Evolutionary conservation across 2,797 vertebrate species (phyloP).

Genomic region (Epinephelus coioides): DNA sequence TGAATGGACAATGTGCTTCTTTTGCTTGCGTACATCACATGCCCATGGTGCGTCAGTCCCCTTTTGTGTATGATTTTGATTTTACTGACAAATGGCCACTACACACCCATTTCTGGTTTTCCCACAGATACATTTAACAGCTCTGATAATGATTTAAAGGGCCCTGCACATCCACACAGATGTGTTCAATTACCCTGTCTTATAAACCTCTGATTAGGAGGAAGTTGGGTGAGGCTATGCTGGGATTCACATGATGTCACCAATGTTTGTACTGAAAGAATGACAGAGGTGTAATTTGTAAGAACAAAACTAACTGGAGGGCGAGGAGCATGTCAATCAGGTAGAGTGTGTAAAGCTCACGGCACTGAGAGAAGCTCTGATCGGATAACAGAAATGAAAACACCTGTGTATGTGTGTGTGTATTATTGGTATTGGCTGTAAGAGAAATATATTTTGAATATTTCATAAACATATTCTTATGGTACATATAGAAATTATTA

Average conservation of each 20-base stretch:
- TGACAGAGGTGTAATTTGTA: neutral
- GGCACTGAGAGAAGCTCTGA: neutral
- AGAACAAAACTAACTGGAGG: neutral
- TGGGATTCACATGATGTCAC: neutral
- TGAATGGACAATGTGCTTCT: too few species aligned
- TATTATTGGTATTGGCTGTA: neutral
- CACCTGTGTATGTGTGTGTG: neutral
- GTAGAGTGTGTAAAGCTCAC: neutral
- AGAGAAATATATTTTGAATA: neutral
- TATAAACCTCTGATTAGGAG: neutral
- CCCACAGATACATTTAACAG: neutral
- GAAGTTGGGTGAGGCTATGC: neutral
- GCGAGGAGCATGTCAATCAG: neutral
- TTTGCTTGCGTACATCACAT: too few species aligned
- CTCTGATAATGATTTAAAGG: neutral
- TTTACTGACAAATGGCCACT: too few species aligned
- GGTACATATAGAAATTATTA: neutral
- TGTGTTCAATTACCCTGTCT: neutral
- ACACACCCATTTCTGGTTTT: too few species aligned
- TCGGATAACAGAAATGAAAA: neutral
- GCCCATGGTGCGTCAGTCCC: too few species aligned
- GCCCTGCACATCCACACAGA: neutral
- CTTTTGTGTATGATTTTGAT: too few species aligned
- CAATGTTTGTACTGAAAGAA: neutral
- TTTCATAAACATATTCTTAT: neutral